phyloP scores from a whole-genome alignment of 2,113 vertebrate species.

The Larimichthys crocea region DNA sequence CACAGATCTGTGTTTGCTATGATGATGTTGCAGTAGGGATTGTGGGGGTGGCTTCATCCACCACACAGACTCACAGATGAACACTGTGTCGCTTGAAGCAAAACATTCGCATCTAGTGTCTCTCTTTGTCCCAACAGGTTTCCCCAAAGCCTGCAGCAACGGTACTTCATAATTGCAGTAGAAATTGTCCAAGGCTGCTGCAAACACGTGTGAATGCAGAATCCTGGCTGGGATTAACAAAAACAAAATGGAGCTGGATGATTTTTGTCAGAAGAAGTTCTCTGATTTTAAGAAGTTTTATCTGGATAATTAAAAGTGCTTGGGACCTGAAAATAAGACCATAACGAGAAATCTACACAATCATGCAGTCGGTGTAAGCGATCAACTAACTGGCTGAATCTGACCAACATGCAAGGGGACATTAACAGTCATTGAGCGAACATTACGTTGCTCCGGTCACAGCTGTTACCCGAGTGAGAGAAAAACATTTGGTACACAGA shows the following conservation, averaged over 20 bases:
- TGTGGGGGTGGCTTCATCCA: conserved; percentile 38
- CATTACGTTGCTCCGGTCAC: not conserved
- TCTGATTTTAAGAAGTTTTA: not conserved
- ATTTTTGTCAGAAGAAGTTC: not conserved
- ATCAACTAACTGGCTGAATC: conserved; percentile 2
- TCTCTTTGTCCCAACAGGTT: conserved; percentile 7
- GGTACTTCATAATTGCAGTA: not conserved
- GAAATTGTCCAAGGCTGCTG: not conserved
- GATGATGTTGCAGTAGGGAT: conserved; percentile 17
- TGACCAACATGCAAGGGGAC: not conserved
- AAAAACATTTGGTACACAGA: not conserved
- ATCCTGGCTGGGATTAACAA: not conserved
- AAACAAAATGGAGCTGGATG: not conserved
- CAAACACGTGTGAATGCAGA: not conserved
- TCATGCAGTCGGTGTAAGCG: not conserved
- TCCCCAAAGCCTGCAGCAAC: not conserved
- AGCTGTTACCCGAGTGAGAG: not conserved
- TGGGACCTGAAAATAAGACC: not conserved
- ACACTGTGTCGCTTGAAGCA: conserved; percentile 33
- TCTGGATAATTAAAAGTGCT: not conserved
- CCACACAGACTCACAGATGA: conserved; percentile 33
- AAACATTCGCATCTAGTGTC: conserved; percentile 11
- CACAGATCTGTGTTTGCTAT: conserved; percentile 14
- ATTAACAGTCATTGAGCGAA: conserved; percentile 14
- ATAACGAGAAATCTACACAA: conserved; percentile 2